A percentile compares a stretch with the other conserved stretches of the same genome.
Evolutionary conservation across 2,888 invertebrate genomes (phyloP).

Genomic region (Desoria tigrina): DNA sequence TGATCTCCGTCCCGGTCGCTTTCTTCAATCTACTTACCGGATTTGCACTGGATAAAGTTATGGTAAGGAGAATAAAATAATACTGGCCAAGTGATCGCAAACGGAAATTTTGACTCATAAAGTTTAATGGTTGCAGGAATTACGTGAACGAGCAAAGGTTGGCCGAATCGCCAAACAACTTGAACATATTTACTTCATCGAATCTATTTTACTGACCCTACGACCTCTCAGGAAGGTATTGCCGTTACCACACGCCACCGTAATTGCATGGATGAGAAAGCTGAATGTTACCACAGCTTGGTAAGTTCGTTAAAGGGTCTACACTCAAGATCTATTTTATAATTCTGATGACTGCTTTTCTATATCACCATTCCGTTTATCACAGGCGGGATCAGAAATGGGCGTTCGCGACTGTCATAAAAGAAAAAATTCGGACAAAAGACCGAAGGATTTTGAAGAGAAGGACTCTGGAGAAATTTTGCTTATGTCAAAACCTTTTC

Average conservation of each 20-base stretch:
- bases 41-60: slow-evolving; percentile 37
- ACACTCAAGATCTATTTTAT: too few species aligned
- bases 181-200: slow-evolving; percentile 36
- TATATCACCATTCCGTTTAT: too few species aligned
- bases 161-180: slow-evolving; percentile 34
- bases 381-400: slow-evolving; percentile 26
- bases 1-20: slow-evolving; percentile 33
- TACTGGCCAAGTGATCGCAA: neutral
- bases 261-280: slow-evolving; percentile 15
- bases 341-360: too few species aligned
- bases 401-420: slow-evolving; percentile 30
- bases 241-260: neutral
- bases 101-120: too few species aligned
- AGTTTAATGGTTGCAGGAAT: slow-evolving; percentile 21
- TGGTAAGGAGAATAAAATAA: slow-evolving; percentile 21
- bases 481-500: neutral
- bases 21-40: slow-evolving; percentile 38
- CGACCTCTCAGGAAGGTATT: slow-evolving; percentile 25
- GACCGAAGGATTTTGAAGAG: slow-evolving; percentile 25
- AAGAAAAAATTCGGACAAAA: slow-evolving; percentile 26
- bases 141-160: slow-evolving; percentile 36
- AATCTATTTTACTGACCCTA: slow-evolving; percentile 23
- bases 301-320: neutral
- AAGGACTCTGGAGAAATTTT: neutral
- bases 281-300: slow-evolving; percentile 26